phyloP scores from a whole-genome alignment of 1,140 invertebrate genomes.

The Drosophila parabipectinata region DNA sequence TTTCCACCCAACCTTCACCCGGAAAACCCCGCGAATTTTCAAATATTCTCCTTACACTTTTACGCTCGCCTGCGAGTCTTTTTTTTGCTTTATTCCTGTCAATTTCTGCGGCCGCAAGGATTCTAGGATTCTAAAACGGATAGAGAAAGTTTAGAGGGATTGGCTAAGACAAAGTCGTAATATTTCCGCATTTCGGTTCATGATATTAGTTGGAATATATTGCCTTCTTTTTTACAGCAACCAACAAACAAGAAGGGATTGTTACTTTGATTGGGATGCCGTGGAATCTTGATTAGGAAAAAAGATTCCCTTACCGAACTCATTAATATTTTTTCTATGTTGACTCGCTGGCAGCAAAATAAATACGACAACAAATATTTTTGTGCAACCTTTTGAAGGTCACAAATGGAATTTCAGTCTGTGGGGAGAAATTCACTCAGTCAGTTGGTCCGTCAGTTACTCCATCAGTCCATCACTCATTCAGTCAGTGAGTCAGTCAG shows the following conservation, averaged over 20 bases:
- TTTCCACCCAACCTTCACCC: constrained; percentile 43
- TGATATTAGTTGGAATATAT: constrained; percentile 52
- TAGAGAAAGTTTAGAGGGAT: background rate
- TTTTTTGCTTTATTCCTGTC: constrained; percentile 68
- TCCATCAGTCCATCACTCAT: constrained; percentile 34
- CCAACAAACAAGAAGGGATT: constrained; percentile 17
- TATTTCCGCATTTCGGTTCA: constrained; percentile 62
- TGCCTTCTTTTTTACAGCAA: constrained; percentile 13
- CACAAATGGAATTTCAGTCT: constrained; percentile 61
- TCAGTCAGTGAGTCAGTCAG: constrained; percentile 45
- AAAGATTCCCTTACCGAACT: constrained; percentile 19
- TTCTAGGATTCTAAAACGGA: constrained; percentile 10
- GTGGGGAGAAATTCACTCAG: constrained; percentile 13
- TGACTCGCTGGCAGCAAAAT: constrained; percentile 50
- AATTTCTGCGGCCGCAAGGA: constrained; percentile 54
- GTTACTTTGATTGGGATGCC: constrained; percentile 21
- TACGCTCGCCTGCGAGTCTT: background rate
- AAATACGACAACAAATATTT: constrained; percentile 53
- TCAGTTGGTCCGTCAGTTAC: constrained; percentile 33
- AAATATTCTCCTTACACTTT: constrained; percentile 51
- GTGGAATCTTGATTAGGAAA: constrained; percentile 10
- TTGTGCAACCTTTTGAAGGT: constrained; percentile 59
- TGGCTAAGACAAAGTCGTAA: constrained; percentile 23
- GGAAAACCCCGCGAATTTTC: constrained; percentile 42
- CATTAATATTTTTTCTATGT: constrained; percentile 67